phyloP scores from a whole-genome alignment of 2,888 invertebrate species.

The Imbricaverruca yamaguchii region DNA sequence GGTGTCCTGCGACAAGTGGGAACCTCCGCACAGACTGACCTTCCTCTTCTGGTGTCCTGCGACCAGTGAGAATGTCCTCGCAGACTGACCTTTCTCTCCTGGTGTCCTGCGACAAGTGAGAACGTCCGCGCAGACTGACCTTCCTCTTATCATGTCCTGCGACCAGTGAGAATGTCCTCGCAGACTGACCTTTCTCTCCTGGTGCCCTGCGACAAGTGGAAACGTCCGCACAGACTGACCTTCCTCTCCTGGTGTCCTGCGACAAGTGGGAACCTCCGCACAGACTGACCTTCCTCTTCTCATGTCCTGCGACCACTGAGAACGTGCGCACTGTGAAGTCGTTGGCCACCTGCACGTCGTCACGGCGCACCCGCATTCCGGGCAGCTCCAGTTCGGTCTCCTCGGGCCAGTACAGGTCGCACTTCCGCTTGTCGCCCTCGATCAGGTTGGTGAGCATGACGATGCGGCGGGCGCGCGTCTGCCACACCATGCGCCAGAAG shows the following conservation, averaged over 20 bases:
- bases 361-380: slow-evolving; percentile 38
- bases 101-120: too few relatives aligned
- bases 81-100: too few relatives aligned
- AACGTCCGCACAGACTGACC: slow-evolving; percentile 35
- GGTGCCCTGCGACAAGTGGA: too few relatives aligned
- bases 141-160: too few relatives aligned
- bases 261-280: too few relatives aligned
- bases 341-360: slow-evolving; percentile 39
- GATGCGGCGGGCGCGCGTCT: slow-evolving; percentile 33
- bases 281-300: slow-evolving; percentile 36
- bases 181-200: too few relatives aligned
- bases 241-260: neutral
- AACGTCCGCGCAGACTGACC: too few relatives aligned
- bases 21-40: too few relatives aligned
- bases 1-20: too few relatives aligned
- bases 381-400: slow-evolving; percentile 41
- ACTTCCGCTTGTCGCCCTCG: slow-evolving; percentile 45
- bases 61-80: too few relatives aligned
- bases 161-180: too few relatives aligned
- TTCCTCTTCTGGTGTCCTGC: too few relatives aligned
- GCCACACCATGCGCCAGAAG: slow-evolving; percentile 12
- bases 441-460: slow-evolving; percentile 48
- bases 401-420: slow-evolving; percentile 49
- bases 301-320: neutral
- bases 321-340: slow-evolving; percentile 41